These are phyloP conservation scores for Passerina amoena DNA, from an alignment of 2,113 vertebrate species.

Conservation along the genomic window DNA sequence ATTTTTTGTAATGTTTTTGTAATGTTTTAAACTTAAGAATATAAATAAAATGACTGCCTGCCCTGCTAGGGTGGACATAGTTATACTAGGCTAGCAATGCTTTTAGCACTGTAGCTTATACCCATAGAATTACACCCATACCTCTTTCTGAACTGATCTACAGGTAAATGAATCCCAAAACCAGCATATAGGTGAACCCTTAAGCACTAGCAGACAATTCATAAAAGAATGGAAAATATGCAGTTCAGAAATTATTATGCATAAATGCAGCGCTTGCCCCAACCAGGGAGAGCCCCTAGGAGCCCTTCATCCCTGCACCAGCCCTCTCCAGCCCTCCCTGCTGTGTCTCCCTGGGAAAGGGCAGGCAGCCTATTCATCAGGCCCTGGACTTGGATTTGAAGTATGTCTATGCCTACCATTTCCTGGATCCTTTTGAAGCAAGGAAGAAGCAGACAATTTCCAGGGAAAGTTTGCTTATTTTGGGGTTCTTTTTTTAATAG, in stretches of 20 bases:
- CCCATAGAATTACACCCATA: background rate
- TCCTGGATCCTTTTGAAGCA: background rate
- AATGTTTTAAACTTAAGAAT: background rate
- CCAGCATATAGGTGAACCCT: background rate
- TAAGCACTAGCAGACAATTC: background rate
- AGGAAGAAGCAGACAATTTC: background rate
- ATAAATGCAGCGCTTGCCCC: background rate
- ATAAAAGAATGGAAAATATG: background rate
- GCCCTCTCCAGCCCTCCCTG: background rate
- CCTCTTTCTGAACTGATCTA: background rate
- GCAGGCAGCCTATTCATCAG: background rate
- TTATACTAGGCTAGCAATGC: accelerated
- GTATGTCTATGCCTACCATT: accelerated
- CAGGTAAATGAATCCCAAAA: background rate
- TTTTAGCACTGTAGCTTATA: background rate
- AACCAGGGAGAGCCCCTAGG: accelerated
- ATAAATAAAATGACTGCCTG: background rate
- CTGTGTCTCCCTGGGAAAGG: background rate
- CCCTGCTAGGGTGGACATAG: background rate
- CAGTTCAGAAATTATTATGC: background rate
- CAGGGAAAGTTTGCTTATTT: background rate
- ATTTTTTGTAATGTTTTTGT: background rate
- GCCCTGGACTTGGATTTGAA: background rate
- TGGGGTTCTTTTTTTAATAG: background rate
- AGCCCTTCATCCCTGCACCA: accelerated